Evolutionary conservation across 2,888 invertebrate genomes (phyloP), one percentile per base, ranked within the genome.

Genomic region (Ichneumon xanthorius): DNA sequence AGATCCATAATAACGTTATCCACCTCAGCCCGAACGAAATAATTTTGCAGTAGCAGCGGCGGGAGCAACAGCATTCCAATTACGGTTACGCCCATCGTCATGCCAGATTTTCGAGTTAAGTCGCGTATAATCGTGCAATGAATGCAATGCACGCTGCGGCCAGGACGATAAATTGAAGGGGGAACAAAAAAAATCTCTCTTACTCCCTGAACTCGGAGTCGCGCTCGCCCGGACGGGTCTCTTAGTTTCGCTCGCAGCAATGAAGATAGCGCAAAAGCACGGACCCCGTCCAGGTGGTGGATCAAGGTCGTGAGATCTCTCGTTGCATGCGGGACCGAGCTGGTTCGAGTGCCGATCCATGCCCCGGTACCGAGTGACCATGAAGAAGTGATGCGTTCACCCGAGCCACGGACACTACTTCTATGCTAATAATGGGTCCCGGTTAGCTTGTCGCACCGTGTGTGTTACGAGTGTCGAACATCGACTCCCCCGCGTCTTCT

Each of bases 301-400:
- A 82, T 82, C 84, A 87, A 88, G 87, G 87, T 88, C 86, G 80
- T 73, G 65, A 77, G 82, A 85, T 85, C 84, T 82, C 72, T 77
- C 53, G 75, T 82, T 80, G 77, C 80, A 84, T 80, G 82, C 84
- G 81, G 75, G 71, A 33, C 63, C 33, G 63, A 33, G 63, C 30
- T 33, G 33, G 30, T 81, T 79, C 81, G 81, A 79, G 78, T 76
- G 81, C 33, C 30, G 45, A 45, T 55, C 16, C 79, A 14, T 71
- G 65, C 65, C 76, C 67, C 30, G 58, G 58, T 68, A 82, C 81
- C 61, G 77, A 61, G 80, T 84, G 87, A 80, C 87, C 87, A 77
- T 87, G 86, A 86, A 80, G 82, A 71, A 73, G 86, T 73, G 80
- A 80, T 78, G 82, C 83, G 79, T 82, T 85, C 79, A 58, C 72